A percentile compares a stretch with the other conserved stretches of the same genome.
phyloP scores from a whole-genome alignment of 2,113 vertebrate genomes.

The Baryphthengus martii region DNA sequence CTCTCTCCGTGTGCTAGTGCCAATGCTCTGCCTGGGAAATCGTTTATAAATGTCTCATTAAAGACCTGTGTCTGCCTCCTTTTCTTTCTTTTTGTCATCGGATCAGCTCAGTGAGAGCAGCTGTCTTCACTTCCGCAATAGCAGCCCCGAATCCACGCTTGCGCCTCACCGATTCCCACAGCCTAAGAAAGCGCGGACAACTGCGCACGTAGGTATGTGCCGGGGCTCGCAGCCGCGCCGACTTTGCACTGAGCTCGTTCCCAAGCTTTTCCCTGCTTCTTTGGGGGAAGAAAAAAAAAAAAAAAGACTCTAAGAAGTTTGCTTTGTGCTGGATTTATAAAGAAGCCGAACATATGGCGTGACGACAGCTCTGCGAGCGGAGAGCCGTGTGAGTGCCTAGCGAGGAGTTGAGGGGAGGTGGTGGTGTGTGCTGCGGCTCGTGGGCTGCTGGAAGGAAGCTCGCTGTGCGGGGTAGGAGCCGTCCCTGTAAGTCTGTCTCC shows the following conservation, averaged over 20 bases:
- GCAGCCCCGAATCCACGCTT: neutral
- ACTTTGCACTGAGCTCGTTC: neutral
- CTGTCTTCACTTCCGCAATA: conserved; percentile 16
- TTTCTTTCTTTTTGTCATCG: conserved; percentile 21
- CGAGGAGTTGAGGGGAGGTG: neutral
- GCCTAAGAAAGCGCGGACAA: neutral
- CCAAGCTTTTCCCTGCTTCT: neutral
- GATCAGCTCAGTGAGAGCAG: conserved; percentile 54
- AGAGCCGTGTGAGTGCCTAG: fast-evolving
- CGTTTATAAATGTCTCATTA: conserved; percentile 41
- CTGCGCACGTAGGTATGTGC: neutral
- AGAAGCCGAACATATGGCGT: neutral
- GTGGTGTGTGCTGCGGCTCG: fast-evolving
- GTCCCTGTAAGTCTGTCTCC: neutral
- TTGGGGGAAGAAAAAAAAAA: neutral
- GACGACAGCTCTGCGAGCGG: neutral
- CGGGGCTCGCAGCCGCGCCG: neutral
- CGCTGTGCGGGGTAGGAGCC: fast-evolving
- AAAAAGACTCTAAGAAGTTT: neutral
- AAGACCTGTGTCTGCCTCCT: conserved; percentile 37
- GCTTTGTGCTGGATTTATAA: neutral
- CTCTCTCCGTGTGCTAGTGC: neutral
- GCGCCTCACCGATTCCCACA: conserved; percentile 7
- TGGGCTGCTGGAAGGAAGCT: neutral
- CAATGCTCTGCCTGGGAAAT: conserved; percentile 40